Evolutionary conservation across 2,113 vertebrate species (phyloP), one percentile per base, ranked within the genome.

Genomic region (Otis tarda): DNA sequence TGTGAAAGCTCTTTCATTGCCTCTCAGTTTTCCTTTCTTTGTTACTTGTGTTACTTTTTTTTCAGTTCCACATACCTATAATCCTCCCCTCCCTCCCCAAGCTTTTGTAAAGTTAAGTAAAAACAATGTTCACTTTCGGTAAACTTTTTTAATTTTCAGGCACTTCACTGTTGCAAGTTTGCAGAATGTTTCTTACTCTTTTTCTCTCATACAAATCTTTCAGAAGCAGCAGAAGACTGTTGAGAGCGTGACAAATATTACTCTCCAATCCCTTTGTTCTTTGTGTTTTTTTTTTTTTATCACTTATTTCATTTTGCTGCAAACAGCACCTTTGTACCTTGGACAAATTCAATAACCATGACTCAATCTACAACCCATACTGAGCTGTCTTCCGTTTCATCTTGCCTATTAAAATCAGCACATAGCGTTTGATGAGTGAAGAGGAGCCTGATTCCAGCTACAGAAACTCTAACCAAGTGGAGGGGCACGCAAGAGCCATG

Each of bases 281-380:
- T 89, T 35, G 73, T 7, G 27, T 31, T 50, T 83, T 95, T 85
- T 95, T 85, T 90, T 86, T 91, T 88, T 87, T 47, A 87, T 87
- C 94, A 31, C 28, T 91, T 79, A 73, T 95, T 97, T 96, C 96
- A 93, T 90, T 82, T 57, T 83, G 78, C 91, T 74, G 93, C 87
- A 76, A 87, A 67, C 43, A n/a, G 94, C 85, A 85, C 96, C 90
- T 86, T 91, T 84, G 95, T 79, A 87, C 96, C 96, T 95, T 5
- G 81, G 90, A 95, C 94, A 83, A 69, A 96, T 96, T 95, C 73
- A 65, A 89, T 95, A 93, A 91, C 95, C 71, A 35, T 86, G 80
- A 95, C 89, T 95, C 96, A 55, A 20, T 27, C 69, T 24, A 12
- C 82, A 81, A 15, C 80, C 69, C 79, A n/a, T 45, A 61, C 71